Percentiles rank a stretch among this genome's conserved stretches.
phyloP scores from a whole-genome alignment of 2,888 invertebrate species.

The Torymus aiolomorphi region DNA sequence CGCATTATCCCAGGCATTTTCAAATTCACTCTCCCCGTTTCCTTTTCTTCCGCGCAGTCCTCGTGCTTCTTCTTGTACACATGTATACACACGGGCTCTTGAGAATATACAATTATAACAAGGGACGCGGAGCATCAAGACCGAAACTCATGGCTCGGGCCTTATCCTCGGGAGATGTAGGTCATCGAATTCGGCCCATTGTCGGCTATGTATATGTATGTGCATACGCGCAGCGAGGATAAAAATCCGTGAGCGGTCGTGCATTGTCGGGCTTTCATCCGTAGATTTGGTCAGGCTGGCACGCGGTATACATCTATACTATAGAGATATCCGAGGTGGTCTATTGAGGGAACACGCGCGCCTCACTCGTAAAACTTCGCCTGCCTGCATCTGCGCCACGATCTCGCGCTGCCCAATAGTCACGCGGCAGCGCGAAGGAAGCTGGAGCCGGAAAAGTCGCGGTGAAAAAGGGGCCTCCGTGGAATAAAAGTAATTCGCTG shows the following conservation, averaged over 20 bases:
- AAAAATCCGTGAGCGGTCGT: constrained; percentile 32
- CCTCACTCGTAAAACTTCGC: constrained; percentile 1
- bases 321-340: neutral
- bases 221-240: neutral
- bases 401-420: neutral
- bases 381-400: constrained; percentile 8
- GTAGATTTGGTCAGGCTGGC: too few species aligned
- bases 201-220: neutral
- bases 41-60: too few species aligned
- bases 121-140: neutral
- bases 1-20: too few species aligned
- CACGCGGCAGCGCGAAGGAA: neutral
- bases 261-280: constrained; percentile 26
- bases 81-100: too few species aligned
- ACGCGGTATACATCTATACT: neutral
- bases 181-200: neutral
- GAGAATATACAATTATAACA: neutral
- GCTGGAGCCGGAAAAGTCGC: constrained; percentile 35
- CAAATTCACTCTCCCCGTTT: too few species aligned
- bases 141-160: neutral
- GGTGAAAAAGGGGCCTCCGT: constrained; percentile 4
- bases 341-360: constrained; percentile 36
- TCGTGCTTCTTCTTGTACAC: too few species aligned
- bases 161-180: neutral
- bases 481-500: neutral